Base-by-base conservation (phyloP, 1,140 invertebrate genomes). In the Papilio polyxenes region DNA sequence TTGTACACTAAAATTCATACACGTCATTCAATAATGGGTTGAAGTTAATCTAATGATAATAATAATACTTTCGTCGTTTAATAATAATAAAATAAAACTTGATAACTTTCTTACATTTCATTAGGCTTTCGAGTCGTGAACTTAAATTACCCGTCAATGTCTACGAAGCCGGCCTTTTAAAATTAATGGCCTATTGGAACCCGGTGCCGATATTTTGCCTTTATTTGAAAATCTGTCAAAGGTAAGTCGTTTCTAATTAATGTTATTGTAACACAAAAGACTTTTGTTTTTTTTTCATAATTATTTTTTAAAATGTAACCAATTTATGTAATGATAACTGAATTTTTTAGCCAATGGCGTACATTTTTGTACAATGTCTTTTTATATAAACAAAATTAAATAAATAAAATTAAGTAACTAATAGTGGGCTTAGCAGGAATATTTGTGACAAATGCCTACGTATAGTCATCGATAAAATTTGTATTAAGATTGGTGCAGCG, bases 211-310 rank as follows among this genome's bases (percentile, higher is more conserved):
- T 72, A 72, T 72, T 37, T 72, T 37, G 65, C 37, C 11, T 15
- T 37, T 72, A 72, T 72, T 72, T 40, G 31, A 72, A 72, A 72
- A 72, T 37, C 31, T 37, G 31, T 72, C 31, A 72, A 37, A 72
- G 23, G 65, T 69, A 69, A 15, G 13, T 72, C 65, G 31, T 40
- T 72, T 13, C 11, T 72, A 15, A 72, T 37, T 72, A 69, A 69
- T 31, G 2, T 13, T 62, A 20, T 11, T 69, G 3, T 11, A 40
- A 15, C 15, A 40, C 13, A 72, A 65, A 65, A 65, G 3, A 20
- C 23, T 31, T 31, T 65, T 31, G 23, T n/a, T n/a, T n/a, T 31
- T 65, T 31, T 65, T 10, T 23, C 11, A 31, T 65, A 65, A 31
- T 11, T 23, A 65, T 40, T 40, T 40, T 40, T 3, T 3, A 40